phyloP scores from a whole-genome alignment of 2,113 vertebrate genomes.

The Cebus imitator region DNA sequence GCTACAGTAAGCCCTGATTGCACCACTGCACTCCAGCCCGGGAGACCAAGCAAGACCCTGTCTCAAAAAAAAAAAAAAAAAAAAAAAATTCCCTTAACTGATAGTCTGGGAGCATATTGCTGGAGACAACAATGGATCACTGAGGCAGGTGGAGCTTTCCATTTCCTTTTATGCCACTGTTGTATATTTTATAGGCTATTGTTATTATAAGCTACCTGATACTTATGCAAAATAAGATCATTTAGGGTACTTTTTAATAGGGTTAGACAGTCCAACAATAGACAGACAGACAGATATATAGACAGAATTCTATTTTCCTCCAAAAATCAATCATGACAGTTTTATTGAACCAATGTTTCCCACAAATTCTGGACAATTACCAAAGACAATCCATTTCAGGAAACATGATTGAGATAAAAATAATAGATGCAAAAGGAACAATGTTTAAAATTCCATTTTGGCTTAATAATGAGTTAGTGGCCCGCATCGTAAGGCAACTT shows the following conservation, averaged over 20 bases:
- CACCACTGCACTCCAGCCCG: too few species aligned
- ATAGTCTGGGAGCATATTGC: neutral
- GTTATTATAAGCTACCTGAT: neutral
- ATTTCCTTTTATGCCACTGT: neutral
- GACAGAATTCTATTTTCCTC: neutral
- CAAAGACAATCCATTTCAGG: neutral
- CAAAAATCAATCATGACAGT: neutral
- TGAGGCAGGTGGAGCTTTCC: neutral
- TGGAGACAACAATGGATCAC: neutral
- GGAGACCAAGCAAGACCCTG: too few species aligned
- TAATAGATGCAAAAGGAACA: neutral
- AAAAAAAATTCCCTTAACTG: neutral
- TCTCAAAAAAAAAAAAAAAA: too few species aligned
- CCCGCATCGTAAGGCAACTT: neutral
- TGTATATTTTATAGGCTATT: constrained; percentile 7
- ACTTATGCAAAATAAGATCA: neutral
- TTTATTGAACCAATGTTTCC: constrained; percentile 33
- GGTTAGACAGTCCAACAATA: neutral
- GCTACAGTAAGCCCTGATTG: too few species aligned
- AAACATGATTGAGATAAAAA: constrained; percentile 23
- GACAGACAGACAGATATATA: neutral
- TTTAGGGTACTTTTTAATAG: constrained; percentile 4
- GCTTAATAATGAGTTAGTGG: constrained; percentile 19
- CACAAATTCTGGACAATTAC: neutral
- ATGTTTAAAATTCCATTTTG: constrained; percentile 51